Base-by-base conservation (phyloP, 92 coral and sea anemone genomes). In the Isaurus tuberculatus region DNA sequence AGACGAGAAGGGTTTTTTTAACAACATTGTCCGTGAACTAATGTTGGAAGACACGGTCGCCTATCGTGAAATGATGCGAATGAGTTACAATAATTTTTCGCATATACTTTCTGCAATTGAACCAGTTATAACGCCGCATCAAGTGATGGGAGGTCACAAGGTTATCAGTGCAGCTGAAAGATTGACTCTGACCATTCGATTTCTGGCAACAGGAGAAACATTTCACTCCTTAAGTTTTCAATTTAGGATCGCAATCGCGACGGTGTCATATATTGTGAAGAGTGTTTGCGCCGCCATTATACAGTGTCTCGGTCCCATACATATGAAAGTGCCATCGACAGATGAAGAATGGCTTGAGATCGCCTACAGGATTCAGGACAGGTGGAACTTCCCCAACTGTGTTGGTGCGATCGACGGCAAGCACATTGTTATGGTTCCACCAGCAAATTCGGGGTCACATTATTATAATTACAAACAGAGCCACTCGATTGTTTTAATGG, bases 161-260 rank as follows among this genome's bases (percentile, higher is more conserved):
- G n/a, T n/a, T n/a, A n/a, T n/a, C n/a, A n/a, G n/a, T n/a, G n/a
- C n/a, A n/a, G n/a, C n/a, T n/a, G n/a, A n/a, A n/a, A n/a, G n/a
- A n/a, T n/a, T n/a, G n/a, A n/a, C n/a, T n/a, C n/a, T n/a, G n/a
- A n/a, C 42, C 4, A 70, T 87, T 34, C 72, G 90, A 44, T 82
- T 71, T 48, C 55, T 87, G 42, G 90, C 90, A 11, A 87, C 90
- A 32, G 90, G 90, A 26, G 90, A 87, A 66, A 82, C 87, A n/a
- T 82, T 67, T 68, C 77, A 53, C 25, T 87, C 90, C 11, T 30
- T 87, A 20, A 53, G 90, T 80, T 87, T 70, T 63, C 90, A 87
- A 53, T 87, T 87, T 64, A 67, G 90, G 9, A 87, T 87, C 33
- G 83, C 87, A 16, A 53, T 33, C 29, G n/a, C 87, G 22, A 80